Base-by-base conservation (phyloP, 2,888 invertebrate genomes). In the Metalampra italica region DNA sequence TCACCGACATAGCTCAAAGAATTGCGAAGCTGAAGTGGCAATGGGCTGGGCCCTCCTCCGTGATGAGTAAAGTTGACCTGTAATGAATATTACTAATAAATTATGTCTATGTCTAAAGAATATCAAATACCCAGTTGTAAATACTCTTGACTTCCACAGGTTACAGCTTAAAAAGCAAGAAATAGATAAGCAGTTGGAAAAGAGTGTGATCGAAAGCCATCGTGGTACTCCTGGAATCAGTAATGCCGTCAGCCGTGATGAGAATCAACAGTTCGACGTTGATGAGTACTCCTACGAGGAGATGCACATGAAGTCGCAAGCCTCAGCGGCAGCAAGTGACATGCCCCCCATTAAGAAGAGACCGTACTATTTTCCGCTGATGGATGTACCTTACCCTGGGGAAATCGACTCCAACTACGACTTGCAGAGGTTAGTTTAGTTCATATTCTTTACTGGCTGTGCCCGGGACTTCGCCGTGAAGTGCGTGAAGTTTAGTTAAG, bases 301-400 rank as follows among this genome's bases (percentile, higher is more conserved):
- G 22, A 3, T 12, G 64, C 65, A 39, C 83, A 85, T 47, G 75
- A 75, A 13, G 62, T 59, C n/a, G 34, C 75, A 69, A 11, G 56
- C 63, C 8, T 62, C 79, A 4, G 12, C 44, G 1, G 53, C 61
- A 12, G 45, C 37, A 0, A 76, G 72, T n/a, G n/a, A n/a, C 47
- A 11, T 63, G 0, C 48, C 63, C 0, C 64, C 68, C 7, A 73
- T 68, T 45, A 68, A 72, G 0, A 67, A 71, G 32, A 77, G 52
- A 44, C 79, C 72, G 0, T 84, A 50, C 54, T 87, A 81, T 46
- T 55, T 88, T 51, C 70, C 84, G 1, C 54, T 86, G 0, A 82
- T 84, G 7, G 86, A 89, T 53, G 81, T 87, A 0, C 75, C 71
- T 1, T 85, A 86, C 51, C 84, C 84, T 1, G 83, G 71, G 14